Evolutionary conservation across 2,888 invertebrate genomes (phyloP).

Genomic region (Pammene fasciana): DNA sequence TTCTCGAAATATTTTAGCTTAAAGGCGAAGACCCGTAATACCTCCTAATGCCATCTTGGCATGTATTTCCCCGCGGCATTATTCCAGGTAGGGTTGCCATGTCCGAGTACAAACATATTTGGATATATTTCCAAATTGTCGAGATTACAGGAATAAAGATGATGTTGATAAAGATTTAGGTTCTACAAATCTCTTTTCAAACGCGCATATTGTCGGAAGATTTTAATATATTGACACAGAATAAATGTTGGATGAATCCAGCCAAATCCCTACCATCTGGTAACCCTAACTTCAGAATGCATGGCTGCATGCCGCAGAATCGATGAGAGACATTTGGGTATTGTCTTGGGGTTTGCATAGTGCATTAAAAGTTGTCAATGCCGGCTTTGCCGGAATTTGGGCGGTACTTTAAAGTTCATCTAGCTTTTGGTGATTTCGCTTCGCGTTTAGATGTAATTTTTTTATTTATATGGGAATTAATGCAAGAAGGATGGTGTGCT

Average conservation of each 20-base stretch:
- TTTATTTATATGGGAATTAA: background rate
- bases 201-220: too few species aligned
- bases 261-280: too few species aligned
- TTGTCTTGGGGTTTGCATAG: constrained; percentile 15
- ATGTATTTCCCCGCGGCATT: constrained; percentile 13
- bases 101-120: too few species aligned
- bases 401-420: constrained; percentile 2
- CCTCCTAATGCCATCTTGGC: constrained; percentile 15
- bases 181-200: too few species aligned
- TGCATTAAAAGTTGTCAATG: constrained; percentile 16
- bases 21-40: constrained; percentile 2
- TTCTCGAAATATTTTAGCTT: background rate
- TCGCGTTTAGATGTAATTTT: background rate
- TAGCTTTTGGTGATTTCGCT: background rate
- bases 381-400: constrained; percentile 1
- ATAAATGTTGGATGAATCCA: too few species aligned
- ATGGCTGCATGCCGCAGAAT: constrained; percentile 8
- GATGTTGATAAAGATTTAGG: too few species aligned
- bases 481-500: too few species aligned
- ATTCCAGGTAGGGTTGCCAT: background rate
- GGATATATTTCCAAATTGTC: too few species aligned
- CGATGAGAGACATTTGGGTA: constrained; percentile 14
- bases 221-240: too few species aligned
- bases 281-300: background rate
- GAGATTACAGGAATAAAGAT: too few species aligned